Percentiles rank a stretch among this genome's conserved stretches.
Conservation (phyloP, 2,797 vertebrate genomes). For the Myotis myotis region DNA sequence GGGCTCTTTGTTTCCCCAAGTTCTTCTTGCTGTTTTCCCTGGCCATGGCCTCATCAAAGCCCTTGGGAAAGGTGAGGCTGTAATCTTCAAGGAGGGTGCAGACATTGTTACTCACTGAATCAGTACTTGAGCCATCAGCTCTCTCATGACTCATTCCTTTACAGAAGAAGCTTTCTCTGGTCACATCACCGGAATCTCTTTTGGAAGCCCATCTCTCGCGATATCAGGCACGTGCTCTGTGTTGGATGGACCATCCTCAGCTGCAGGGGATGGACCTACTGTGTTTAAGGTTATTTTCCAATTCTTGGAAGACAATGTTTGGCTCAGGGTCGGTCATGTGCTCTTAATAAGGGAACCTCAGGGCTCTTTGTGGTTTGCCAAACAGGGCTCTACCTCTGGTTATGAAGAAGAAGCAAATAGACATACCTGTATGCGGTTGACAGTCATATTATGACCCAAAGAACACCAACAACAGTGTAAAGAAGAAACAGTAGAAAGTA, state of each 20-base stretch:
- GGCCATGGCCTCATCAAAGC: not conserved
- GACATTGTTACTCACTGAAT: not conserved
- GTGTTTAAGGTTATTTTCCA: not conserved
- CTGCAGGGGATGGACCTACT: not conserved
- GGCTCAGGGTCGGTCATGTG: not conserved
- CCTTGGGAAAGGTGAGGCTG: not conserved
- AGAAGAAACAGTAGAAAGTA: not conserved
- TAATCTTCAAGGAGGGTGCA: not conserved
- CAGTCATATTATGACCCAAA: not conserved
- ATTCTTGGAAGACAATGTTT: not conserved
- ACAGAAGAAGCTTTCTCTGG: not conserved
- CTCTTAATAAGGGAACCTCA: not conserved
- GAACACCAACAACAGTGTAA: not conserved
- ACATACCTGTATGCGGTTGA: not conserved
- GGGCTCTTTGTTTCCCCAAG: not conserved
- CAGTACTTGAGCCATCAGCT: not conserved
- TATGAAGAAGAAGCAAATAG: not conserved
- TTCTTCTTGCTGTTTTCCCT: not conserved
- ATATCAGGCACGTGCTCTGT: not conserved
- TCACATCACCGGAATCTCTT: not conserved
- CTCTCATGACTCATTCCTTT: not conserved
- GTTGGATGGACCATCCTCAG: not conserved
- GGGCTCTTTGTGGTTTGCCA: not conserved
- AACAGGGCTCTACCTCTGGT: not conserved
- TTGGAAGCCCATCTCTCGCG: not conserved